Base-by-base conservation (phyloP, 1,140 invertebrate genomes). In the Pinna nobilis region DNA sequence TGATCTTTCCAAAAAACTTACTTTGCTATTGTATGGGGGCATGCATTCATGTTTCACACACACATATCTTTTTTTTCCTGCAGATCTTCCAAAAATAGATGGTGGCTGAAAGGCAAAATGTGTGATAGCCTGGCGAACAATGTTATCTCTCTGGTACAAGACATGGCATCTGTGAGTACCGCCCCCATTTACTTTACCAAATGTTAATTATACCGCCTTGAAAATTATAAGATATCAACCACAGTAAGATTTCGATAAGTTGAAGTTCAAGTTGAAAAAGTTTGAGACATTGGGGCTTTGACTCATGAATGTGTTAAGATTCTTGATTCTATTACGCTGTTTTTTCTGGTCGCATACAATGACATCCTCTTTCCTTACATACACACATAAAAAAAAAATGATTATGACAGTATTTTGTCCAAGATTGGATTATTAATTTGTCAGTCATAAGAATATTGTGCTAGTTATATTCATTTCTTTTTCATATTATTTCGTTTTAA, bases 71-170 rank as follows among this genome's bases (percentile, higher is more conserved):
- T 49, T 28, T 60, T 13, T 20, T 50, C 5, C 74, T 82, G 9
- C 63, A 87, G 87, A 57, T 84, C 87, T 15, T 70, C 86, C 61
- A 88, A 92, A 51, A 69, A 89, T n/a, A 83, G 93, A 53, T 98
- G 96, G 96, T 98, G 95, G 93, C 90, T 98, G 72, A 91, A 94
- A 75, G 96, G 97, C 0, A 91, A 92, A 53, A 95, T 96, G 77
- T 93, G 93, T 7, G 91, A 93, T 70, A 95, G 95, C 86, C 92
- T 97, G 55, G 95, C 96, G 4, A 94, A 96, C 88, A 93, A 94
- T 53, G 96, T 98, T 33, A 95, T 97, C 32, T 92, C 93, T 60
- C 91, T 99, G 2, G 91, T 99, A 0, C 93, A 94, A 73, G 97
- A 99, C 86, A 96, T 99, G 95, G 94, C 95, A 20, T 92, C 94